phyloP scores from a whole-genome alignment of 2,888 invertebrate species.

The Dermolepida albohirtum region DNA sequence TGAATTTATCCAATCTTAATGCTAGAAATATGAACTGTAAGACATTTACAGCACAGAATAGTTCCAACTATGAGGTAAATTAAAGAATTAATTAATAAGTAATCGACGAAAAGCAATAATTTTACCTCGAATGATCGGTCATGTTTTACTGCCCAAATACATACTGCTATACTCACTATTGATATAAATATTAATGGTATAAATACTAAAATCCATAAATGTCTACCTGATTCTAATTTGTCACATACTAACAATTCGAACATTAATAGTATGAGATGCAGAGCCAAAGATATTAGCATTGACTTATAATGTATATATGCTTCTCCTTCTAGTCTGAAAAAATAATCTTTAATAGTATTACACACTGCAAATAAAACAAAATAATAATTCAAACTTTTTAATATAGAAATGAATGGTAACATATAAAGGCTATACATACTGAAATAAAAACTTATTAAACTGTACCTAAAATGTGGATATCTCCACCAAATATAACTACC shows the following conservation, averaged over 20 bases:
- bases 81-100: slow-evolving; percentile 25
- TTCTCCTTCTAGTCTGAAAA: slow-evolving; percentile 87
- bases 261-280: slow-evolving; percentile 94
- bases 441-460: not conserved
- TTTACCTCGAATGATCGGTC: slow-evolving; percentile 94
- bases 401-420: not conserved
- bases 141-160: slow-evolving; percentile 98
- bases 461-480: slow-evolving; percentile 92
- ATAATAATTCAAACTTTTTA: not conserved
- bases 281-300: slow-evolving; percentile 94
- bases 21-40: slow-evolving; percentile 98
- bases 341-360: slow-evolving; percentile 54
- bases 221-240: slow-evolving; percentile 88
- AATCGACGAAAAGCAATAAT: slow-evolving; percentile 24
- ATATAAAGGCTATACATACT: not conserved
- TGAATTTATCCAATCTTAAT: slow-evolving; percentile 88
- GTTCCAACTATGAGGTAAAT: slow-evolving; percentile 79
- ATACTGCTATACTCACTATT: slow-evolving; percentile 95
- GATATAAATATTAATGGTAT: slow-evolving; percentile 97
- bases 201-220: slow-evolving; percentile 91
- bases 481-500: slow-evolving; percentile 97
- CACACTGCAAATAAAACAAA: not conserved
- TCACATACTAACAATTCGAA: slow-evolving; percentile 97
- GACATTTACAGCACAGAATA: slow-evolving; percentile 97
- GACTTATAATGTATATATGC: slow-evolving; percentile 98